phyloP scores from a whole-genome alignment of 2,888 invertebrate genomes.

The Chydorus sphaericus region DNA sequence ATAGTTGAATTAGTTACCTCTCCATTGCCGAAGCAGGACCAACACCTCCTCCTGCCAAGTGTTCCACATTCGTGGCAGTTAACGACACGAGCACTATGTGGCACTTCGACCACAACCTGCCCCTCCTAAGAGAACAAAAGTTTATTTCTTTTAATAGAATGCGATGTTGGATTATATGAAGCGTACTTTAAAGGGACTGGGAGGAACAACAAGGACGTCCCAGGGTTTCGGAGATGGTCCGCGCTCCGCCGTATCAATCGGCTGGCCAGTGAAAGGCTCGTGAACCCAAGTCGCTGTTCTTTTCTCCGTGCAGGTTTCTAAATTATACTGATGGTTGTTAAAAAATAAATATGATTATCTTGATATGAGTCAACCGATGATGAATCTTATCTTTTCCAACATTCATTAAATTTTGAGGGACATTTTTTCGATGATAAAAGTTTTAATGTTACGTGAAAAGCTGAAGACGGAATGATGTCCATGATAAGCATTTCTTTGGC shows the following conservation, averaged over 20 bases:
- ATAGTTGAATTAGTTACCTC: constrained; percentile 12
- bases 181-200: constrained; percentile 22
- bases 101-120: constrained; percentile 25
- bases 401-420: background rate
- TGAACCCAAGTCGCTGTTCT: constrained; percentile 26
- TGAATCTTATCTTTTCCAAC: background rate
- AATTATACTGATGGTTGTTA: too few relatives aligned
- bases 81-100: constrained; percentile 26
- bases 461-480: constrained; percentile 27
- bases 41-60: constrained; percentile 22
- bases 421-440: background rate
- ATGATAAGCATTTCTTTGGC: constrained; percentile 26
- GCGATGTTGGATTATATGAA: background rate
- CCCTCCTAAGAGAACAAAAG: constrained; percentile 18
- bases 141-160: background rate
- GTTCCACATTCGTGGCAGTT: constrained; percentile 20
- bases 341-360: constrained; percentile 19
- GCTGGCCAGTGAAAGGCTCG: constrained; percentile 25
- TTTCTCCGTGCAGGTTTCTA: constrained; percentile 28
- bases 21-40: constrained; percentile 27
- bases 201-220: constrained; percentile 23
- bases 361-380: background rate
- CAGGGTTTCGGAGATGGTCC: constrained; percentile 23
- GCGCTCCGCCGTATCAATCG: constrained; percentile 3
- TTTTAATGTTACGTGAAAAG: constrained; percentile 27